Conservation (phyloP, 1,140 invertebrate genomes). For the Pseudomyrmex flavicornis region DNA sequence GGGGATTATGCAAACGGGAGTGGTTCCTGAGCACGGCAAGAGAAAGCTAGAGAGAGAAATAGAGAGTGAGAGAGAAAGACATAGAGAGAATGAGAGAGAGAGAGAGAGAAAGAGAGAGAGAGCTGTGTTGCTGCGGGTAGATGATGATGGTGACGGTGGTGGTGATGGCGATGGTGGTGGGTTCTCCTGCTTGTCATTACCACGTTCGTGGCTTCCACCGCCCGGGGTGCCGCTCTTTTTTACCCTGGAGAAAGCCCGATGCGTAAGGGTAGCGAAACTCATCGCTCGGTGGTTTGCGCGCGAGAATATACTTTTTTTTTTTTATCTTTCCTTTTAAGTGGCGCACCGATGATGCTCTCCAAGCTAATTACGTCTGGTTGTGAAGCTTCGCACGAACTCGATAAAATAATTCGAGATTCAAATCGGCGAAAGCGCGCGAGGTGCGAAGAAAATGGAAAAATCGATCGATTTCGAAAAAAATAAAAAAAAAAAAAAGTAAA, state of each 20-base stretch:
- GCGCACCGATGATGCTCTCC: constrained; percentile 14
- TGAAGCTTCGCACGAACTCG: background rate
- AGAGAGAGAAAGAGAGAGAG: constrained; percentile 44
- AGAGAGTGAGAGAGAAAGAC: constrained; percentile 53
- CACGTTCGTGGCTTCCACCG: constrained; percentile 71
- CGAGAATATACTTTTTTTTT: constrained; percentile 6
- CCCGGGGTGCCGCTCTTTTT: constrained; percentile 48
- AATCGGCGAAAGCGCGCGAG: background rate
- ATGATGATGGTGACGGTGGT: constrained; percentile 39
- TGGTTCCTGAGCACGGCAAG: constrained; percentile 60
- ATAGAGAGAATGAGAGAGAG: constrained; percentile 44
- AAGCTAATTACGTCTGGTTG: constrained; percentile 18
- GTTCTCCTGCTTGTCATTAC: constrained; percentile 75
- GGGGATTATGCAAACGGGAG: constrained; percentile 75
- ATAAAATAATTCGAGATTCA: constrained; percentile 30
- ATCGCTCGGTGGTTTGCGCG: background rate
- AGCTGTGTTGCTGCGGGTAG: constrained; percentile 33
- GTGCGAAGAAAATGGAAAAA: background rate
- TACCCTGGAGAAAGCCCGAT: constrained; percentile 10
- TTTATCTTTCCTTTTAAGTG: constrained; percentile 16
- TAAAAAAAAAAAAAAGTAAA: background rate
- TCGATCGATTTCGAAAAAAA: background rate
- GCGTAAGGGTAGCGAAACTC: constrained; percentile 31
- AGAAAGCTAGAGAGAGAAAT: constrained; percentile 56
- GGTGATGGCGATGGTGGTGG: constrained; percentile 36